phyloP scores from a whole-genome alignment of 2,113 vertebrate genomes.

The Zosterops pallidus region DNA sequence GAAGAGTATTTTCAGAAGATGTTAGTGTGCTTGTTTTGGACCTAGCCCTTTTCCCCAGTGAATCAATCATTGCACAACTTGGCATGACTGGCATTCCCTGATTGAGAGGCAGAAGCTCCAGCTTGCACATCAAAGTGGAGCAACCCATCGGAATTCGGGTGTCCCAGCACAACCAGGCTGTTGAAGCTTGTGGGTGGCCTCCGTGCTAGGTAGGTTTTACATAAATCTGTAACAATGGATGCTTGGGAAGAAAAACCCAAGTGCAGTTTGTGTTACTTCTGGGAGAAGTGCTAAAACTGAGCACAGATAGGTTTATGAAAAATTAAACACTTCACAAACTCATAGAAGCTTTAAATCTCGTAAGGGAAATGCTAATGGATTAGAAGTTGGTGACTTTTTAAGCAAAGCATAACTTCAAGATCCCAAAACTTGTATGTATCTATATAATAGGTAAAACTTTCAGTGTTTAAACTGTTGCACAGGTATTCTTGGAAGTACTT shows the following conservation, averaged over 20 bases:
- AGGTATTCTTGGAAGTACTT: neutral
- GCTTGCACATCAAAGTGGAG: neutral
- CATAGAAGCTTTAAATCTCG: neutral
- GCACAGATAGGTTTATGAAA: neutral
- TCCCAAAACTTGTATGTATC: neutral
- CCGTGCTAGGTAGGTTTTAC: neutral
- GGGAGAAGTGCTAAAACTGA: neutral
- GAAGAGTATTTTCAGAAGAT: neutral
- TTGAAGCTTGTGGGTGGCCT: neutral
- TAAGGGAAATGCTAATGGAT: neutral
- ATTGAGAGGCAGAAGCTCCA: neutral
- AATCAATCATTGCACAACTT: constrained; percentile 18
- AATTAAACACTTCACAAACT: neutral
- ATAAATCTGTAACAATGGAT: neutral
- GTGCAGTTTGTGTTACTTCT: neutral
- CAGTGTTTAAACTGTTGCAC: neutral
- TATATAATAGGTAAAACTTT: neutral
- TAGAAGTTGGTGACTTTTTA: neutral
- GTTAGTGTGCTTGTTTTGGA: neutral
- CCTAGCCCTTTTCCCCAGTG: neutral
- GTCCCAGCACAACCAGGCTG: neutral
- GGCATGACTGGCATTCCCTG: neutral
- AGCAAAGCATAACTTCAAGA: neutral
- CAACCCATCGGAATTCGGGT: neutral
- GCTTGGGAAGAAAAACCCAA: neutral